These are phyloP conservation scores for Muschampia plurimacula DNA, from an alignment of 2,888 invertebrate genomes.

Conservation along the genomic window DNA sequence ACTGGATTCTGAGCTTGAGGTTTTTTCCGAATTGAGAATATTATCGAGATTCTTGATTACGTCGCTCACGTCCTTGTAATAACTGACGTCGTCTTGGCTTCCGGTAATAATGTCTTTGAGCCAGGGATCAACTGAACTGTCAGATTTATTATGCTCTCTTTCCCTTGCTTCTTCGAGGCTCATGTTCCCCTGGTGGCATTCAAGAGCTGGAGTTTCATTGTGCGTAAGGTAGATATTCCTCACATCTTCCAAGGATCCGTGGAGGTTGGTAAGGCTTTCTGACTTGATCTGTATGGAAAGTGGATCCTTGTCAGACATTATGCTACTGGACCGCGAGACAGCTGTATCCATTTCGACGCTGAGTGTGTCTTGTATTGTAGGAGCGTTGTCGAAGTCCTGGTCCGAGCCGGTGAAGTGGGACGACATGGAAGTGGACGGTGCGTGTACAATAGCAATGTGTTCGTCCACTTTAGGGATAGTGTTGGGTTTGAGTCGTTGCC, in stretches of 20 bases:
- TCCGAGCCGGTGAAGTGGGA: constrained; percentile 69
- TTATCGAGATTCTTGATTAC: constrained; percentile 88
- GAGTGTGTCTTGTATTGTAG: constrained; percentile 63
- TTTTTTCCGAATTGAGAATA: constrained; percentile 86
- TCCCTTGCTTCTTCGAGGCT: constrained; percentile 64
- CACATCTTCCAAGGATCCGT: constrained; percentile 89
- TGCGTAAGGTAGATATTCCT: constrained; percentile 79
- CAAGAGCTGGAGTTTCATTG: constrained; percentile 70
- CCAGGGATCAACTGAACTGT: constrained; percentile 86
- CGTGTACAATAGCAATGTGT: constrained; percentile 76
- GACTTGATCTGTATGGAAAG: constrained; percentile 76
- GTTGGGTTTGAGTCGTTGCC: constrained; percentile 90
- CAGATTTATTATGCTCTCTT: constrained; percentile 70
- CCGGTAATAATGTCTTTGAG: constrained; percentile 85
- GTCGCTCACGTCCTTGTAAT: constrained; percentile 86
- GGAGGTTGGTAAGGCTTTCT: constrained; percentile 87
- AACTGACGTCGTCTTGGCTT: constrained; percentile 86
- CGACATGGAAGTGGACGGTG: constrained; percentile 67
- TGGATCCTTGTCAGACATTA: constrained; percentile 75
- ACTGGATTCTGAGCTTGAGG: constrained; percentile 86
- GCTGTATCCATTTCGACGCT: constrained; percentile 71
- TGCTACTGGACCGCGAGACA: constrained; percentile 74
- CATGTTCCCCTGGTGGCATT: constrained; percentile 76
- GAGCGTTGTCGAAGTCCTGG: constrained; percentile 61
- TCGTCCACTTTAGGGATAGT: constrained; percentile 85